Evolutionary conservation across 1,140 invertebrate genomes (phyloP).

Genomic region (Latrodectus geometricus): DNA sequence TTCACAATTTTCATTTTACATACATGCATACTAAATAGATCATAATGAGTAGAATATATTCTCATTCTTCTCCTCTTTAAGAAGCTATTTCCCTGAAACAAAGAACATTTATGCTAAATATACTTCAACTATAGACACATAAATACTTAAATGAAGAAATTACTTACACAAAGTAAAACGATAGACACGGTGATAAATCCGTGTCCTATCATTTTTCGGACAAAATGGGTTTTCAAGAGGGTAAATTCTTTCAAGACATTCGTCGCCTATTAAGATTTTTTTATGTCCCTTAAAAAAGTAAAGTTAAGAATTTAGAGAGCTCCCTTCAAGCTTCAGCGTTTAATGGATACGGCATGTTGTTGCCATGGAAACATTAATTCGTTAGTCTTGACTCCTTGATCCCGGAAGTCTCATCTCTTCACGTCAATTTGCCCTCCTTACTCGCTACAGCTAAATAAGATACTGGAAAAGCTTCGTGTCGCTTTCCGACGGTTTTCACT

Average conservation of each 20-base stretch:
- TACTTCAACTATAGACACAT: no score
- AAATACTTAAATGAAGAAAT: no score
- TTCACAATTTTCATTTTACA: no score
- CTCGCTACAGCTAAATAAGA: slow-evolving; percentile 4
- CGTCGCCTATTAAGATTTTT: not conserved
- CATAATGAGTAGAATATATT: no score
- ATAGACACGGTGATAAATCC: not conserved
- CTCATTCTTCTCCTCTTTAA: no score
- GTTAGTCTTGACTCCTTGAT: slow-evolving; percentile 10
- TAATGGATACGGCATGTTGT: slow-evolving; percentile 9
- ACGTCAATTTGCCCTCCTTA: not conserved
- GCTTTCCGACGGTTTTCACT: not conserved
- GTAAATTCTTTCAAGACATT: not conserved
- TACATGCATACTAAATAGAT: no score
- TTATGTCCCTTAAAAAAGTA: not conserved
- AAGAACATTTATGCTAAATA: no score
- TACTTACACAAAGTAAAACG: no score
- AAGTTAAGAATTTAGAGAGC: not conserved
- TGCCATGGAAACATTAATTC: slow-evolving; percentile 10
- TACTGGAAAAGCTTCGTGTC: not conserved
- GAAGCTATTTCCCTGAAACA: no score
- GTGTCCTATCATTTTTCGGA: not conserved
- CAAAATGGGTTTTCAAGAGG: not conserved
- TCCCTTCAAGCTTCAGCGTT: not conserved
- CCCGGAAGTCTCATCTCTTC: slow-evolving; percentile 16